Conservation (phyloP, 2,888 invertebrate genomes). For the Ephialtes manifestator region DNA sequence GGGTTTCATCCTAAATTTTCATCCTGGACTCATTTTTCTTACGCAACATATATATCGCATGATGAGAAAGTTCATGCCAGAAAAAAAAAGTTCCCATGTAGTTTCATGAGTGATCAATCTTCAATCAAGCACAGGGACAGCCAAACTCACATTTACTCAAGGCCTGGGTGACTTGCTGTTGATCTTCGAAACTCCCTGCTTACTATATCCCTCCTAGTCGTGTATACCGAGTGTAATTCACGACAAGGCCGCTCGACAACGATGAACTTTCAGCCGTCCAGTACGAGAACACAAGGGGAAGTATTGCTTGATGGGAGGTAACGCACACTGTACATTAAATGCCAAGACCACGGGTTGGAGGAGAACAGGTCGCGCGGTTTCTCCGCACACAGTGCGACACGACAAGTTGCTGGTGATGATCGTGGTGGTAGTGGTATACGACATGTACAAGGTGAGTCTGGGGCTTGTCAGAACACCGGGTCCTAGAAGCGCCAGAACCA, state of each 20-base stretch:
- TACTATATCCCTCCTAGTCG: background rate
- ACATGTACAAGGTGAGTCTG: conserved; percentile 45
- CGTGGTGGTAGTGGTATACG: conserved; percentile 19
- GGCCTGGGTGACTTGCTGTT: background rate
- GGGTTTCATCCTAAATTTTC: too few species aligned
- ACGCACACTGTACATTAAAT: conserved; percentile 32
- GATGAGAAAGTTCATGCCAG: too few species aligned
- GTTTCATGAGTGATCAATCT: background rate
- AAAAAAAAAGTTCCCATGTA: background rate
- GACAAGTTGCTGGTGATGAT: conserved; percentile 61
- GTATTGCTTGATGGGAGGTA: conserved; percentile 9
- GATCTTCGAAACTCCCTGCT: background rate
- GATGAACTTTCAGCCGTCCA: conserved; percentile 24
- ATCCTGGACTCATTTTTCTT: too few species aligned
- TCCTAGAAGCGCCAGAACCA: conserved; percentile 62
- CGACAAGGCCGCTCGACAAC: conserved; percentile 4
- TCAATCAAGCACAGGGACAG: background rate
- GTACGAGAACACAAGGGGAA: background rate
- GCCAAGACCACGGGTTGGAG: conserved; percentile 36
- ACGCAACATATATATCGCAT: too few species aligned
- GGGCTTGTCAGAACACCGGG: conserved; percentile 59
- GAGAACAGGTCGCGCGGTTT: conserved; percentile 37
- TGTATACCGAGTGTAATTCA: background rate
- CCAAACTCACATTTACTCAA: background rate
- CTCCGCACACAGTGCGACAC: conserved; percentile 30